Evolutionary conservation across 2,797 vertebrate species (phyloP).

Genomic region (Onychomys arenicola): DNA sequence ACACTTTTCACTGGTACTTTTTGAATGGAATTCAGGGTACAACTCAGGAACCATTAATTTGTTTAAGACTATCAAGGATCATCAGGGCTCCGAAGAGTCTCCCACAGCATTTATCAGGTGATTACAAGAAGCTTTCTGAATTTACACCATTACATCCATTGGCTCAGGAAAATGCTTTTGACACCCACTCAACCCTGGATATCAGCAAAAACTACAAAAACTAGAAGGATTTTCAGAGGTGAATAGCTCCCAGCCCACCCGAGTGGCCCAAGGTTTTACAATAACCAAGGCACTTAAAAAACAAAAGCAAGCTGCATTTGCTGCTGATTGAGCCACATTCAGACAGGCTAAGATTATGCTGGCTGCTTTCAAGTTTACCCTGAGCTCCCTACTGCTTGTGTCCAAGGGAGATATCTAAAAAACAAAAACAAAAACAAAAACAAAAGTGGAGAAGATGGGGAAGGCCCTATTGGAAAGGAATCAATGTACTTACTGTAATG

Average conservation of each 20-base stretch:
- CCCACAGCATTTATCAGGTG: too few species aligned
- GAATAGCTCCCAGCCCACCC: not conserved
- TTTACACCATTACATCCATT: not conserved
- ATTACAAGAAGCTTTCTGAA: not conserved
- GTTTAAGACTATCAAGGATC: not conserved
- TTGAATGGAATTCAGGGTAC: not conserved
- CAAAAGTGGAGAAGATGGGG: not conserved
- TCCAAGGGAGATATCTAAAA: not conserved
- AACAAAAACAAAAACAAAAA: too few species aligned
- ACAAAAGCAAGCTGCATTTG: not conserved
- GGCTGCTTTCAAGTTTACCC: not conserved
- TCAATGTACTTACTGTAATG: not conserved
- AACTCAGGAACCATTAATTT: not conserved
- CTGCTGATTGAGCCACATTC: not conserved
- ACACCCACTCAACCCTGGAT: not conserved
- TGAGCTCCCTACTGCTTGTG: not conserved
- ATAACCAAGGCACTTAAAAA: not conserved
- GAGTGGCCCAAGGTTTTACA: not conserved
- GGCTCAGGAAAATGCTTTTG: not conserved
- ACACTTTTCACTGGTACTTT: not conserved
- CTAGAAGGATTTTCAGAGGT: not conserved
- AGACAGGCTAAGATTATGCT: not conserved
- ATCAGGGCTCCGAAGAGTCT: not conserved
- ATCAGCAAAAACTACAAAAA: not conserved
- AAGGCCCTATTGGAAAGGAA: not conserved